Evolutionary conservation across 2,113 vertebrate genomes (phyloP).

Genomic region (Cepphus grylle): DNA sequence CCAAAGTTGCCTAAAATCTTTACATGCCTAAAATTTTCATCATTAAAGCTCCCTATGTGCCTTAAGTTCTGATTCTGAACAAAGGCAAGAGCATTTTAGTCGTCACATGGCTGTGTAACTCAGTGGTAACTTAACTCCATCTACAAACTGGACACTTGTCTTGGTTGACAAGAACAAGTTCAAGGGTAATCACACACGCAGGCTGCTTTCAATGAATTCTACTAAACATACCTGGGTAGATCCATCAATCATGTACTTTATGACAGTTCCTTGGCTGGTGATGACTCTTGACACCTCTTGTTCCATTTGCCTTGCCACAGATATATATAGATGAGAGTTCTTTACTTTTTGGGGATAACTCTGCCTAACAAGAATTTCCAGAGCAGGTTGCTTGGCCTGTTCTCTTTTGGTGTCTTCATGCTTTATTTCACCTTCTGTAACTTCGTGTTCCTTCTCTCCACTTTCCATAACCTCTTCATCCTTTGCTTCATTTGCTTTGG

Average conservation of each 20-base stretch:
- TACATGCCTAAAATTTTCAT: not conserved
- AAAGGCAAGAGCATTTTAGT: not conserved
- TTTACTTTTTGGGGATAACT: slow-evolving; percentile 76
- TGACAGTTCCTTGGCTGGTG: slow-evolving; percentile 83
- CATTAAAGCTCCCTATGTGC: not conserved
- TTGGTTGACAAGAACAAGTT: not conserved
- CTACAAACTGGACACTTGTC: not conserved
- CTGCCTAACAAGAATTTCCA: slow-evolving; percentile 82
- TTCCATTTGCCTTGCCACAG: slow-evolving; percentile 27
- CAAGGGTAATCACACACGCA: not conserved
- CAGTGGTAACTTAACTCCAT: not conserved
- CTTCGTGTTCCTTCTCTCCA: not conserved
- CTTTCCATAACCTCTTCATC: not conserved
- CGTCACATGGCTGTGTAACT: not conserved
- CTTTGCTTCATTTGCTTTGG: not conserved
- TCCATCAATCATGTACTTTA: slow-evolving; percentile 84
- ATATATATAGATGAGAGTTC: slow-evolving; percentile 39
- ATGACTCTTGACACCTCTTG: slow-evolving; percentile 83
- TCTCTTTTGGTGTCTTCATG: not conserved
- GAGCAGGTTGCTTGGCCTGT: not conserved
- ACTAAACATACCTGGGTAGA: slow-evolving; percentile 81
- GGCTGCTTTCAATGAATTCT: not conserved
- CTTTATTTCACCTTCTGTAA: not conserved
- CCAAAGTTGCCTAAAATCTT: not conserved
- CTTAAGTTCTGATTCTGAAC: not conserved